Percentiles rank a stretch among this genome's conserved stretches.
Conservation (phyloP, 2,113 vertebrate species). For the Chamaetylas fuelleborni region DNA sequence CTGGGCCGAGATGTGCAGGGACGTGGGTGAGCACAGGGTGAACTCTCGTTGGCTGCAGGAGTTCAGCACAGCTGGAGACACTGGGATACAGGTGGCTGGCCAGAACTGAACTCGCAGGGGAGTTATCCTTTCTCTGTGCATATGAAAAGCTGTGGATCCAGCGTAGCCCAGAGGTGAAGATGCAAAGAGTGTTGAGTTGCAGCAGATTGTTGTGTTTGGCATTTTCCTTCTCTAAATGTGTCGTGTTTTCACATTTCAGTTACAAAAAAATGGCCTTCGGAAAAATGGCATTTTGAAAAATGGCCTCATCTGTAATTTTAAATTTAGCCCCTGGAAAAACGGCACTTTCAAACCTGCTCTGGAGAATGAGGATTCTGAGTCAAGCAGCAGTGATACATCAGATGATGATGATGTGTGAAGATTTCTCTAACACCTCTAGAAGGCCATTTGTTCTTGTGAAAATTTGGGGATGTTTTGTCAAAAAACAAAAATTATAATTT, state of each 20-base stretch:
- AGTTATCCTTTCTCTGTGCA: background rate
- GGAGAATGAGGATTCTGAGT: conserved; percentile 80
- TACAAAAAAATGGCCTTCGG: conserved; percentile 79
- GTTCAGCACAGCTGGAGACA: background rate
- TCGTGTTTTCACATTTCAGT: conserved; percentile 36
- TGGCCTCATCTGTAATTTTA: conserved; percentile 71
- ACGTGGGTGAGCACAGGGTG: background rate
- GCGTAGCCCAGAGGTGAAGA: background rate
- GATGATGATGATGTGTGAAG: conserved; percentile 78
- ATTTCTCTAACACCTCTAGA: conserved; percentile 44
- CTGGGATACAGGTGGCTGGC: background rate
- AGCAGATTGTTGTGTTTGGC: background rate
- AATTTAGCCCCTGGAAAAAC: conserved; percentile 77
- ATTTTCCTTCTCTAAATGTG: background rate
- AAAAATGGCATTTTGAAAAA: conserved; percentile 82
- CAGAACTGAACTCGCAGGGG: background rate
- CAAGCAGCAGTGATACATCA: conserved; percentile 84
- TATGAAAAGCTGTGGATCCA: background rate
- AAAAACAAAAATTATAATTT: conserved; percentile 52
- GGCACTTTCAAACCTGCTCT: conserved; percentile 73
- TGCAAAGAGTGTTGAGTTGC: background rate
- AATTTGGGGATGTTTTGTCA: conserved; percentile 64
- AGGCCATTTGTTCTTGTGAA: conserved; percentile 42
- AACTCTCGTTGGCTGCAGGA: background rate
- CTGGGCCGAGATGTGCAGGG: background rate